Evolutionary conservation across 2,888 invertebrate genomes (phyloP).

Genomic region (Ectemnius continuus): DNA sequence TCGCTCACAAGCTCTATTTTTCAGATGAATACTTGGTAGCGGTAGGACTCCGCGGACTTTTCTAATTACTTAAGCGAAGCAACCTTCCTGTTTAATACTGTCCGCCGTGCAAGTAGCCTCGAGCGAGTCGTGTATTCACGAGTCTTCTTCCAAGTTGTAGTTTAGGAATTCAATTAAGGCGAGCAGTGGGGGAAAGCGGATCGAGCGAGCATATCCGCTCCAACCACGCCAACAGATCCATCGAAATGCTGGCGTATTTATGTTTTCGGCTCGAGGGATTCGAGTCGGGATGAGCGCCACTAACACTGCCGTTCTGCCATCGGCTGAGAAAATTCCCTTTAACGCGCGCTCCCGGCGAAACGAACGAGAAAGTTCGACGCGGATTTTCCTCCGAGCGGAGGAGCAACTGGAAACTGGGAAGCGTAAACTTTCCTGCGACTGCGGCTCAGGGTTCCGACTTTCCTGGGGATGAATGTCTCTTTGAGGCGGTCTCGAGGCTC

Average conservation of each 20-base stretch:
- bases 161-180: slow-evolving; percentile 43
- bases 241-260: not conserved
- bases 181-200: slow-evolving; percentile 38
- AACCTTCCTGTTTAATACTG: no score
- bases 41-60: no score
- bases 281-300: not conserved
- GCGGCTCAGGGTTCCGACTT: slow-evolving; percentile 1
- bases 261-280: not conserved
- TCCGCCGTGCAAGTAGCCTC: no score
- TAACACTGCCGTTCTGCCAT: not conserved
- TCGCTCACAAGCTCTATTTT: no score
- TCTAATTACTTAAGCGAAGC: no score
- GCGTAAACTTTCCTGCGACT: slow-evolving; percentile 12
- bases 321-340: slow-evolving; percentile 7
- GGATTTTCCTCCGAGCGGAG: not conserved
- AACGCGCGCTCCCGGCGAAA: not conserved
- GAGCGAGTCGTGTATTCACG: not conserved
- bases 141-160: slow-evolving; percentile 7
- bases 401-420: slow-evolving; percentile 6
- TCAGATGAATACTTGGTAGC: no score
- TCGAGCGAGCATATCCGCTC: slow-evolving; percentile 61
- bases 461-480: slow-evolving; percentile 20
- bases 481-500: slow-evolving; percentile 24
- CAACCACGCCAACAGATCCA: not conserved
- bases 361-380: not conserved